Base-by-base conservation (phyloP, 2,113 vertebrate species). In the Burhinus oedicnemus region DNA sequence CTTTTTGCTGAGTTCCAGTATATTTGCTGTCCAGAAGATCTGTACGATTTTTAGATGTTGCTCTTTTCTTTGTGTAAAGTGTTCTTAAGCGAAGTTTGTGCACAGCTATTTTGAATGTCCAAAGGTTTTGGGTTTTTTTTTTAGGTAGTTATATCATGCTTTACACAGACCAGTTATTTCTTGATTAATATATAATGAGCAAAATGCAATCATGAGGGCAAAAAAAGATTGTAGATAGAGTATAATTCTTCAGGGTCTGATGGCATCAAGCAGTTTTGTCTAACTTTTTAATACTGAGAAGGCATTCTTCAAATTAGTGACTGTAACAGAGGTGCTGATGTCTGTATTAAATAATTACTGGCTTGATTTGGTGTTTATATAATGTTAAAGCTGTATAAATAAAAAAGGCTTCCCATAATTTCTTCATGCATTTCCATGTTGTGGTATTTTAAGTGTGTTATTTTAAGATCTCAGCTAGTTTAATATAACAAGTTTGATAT, bases 331-430 rank as follows among this genome's bases (percentile, higher is more conserved):
- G 71, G 23, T 89, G 81, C 32, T 92, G 79, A 58, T 85, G 42
- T 54, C 92, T 89, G 27, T 93, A 94, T 94, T 94, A 91, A 95
- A 78, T 90, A 92, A 93, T 95, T 93, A 29, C 65, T 84, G 57
- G 29, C 79, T 96, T 97, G 91, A 95, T 96, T 92, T 90, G 65
- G 74, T 94, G 80, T 95, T 95, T 89, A 68, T 87, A 3, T 74
- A 11, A 25, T 17, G 21, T 66, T 72, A 75, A 89, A 93, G 21
- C 42, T 93, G 68, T 0, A 2, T 90, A 88, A 88, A 93, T 89
- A 71, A 90, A 91, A 78, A 62, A 92, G 87, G 12, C 34, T n/a
- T 71, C 45, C 42, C 0, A 2, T 84, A 78, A 94, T 93, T 93
- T 95, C 78, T 58, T 80, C 3, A 0, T 69, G n/a, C 21, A 9